These are phyloP conservation scores for Lepus americanus DNA, from an alignment of 2,113 vertebrate species.

Conservation along the genomic window DNA sequence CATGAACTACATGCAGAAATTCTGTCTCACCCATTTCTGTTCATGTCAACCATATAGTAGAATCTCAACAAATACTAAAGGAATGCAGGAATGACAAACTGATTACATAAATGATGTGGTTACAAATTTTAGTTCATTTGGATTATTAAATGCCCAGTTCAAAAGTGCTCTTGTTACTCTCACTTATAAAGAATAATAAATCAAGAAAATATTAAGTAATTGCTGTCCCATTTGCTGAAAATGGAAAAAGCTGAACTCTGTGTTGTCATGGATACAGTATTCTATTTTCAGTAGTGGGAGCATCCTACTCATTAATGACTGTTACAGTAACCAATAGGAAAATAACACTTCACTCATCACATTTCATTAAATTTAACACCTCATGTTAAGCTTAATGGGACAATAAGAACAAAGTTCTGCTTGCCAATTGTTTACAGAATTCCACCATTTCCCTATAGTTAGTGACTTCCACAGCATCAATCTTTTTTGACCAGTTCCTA, in stretches of 20 bases:
- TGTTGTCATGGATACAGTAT: slow-evolving; percentile 83
- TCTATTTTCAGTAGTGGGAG: slow-evolving; percentile 79
- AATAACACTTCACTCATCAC: slow-evolving; percentile 80
- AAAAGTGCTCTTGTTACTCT: slow-evolving; percentile 70
- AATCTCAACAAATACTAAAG: slow-evolving; percentile 64
- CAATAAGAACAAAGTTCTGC: slow-evolving; percentile 80
- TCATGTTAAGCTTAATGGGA: slow-evolving; percentile 80
- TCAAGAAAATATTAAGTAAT: slow-evolving; percentile 84
- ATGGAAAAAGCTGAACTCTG: slow-evolving; percentile 82
- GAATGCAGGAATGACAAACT: slow-evolving; percentile 41
- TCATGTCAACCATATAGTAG: neutral
- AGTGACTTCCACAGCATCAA: slow-evolving; percentile 16
- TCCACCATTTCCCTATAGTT: slow-evolving; percentile 57
- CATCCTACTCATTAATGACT: slow-evolving; percentile 83
- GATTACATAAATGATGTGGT: slow-evolving; percentile 37
- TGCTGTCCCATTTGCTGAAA: slow-evolving; percentile 82
- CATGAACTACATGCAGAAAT: neutral
- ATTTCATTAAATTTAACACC: slow-evolving; percentile 83
- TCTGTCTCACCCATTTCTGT: neutral
- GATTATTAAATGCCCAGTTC: slow-evolving; percentile 63
- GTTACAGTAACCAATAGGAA: slow-evolving; percentile 83
- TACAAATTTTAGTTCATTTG: slow-evolving; percentile 63
- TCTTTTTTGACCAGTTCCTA: slow-evolving; percentile 56
- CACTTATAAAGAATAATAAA: slow-evolving; percentile 80
- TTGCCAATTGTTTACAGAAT: slow-evolving; percentile 80